These are phyloP conservation scores for Cecidostiba fungosa DNA, from an alignment of 2,888 invertebrate species.

Conservation along the genomic window DNA sequence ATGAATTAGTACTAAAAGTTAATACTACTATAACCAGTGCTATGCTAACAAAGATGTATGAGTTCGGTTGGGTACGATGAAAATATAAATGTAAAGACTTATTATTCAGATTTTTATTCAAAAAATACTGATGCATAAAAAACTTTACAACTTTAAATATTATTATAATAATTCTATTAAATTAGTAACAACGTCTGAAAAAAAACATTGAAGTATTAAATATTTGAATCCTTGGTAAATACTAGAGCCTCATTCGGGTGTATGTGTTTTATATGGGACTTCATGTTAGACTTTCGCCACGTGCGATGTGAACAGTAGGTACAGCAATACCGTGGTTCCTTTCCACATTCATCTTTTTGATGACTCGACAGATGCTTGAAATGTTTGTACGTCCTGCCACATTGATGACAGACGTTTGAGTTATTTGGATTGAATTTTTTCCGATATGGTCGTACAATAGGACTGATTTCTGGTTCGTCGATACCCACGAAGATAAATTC, in stretches of 20 bases:
- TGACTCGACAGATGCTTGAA: constrained; percentile 48
- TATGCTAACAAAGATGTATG: too few species aligned
- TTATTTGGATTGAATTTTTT: neutral
- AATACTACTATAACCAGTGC: neutral
- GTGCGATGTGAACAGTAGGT: constrained; percentile 65
- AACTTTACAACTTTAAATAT: neutral
- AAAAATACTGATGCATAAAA: neutral
- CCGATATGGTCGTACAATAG: neutral
- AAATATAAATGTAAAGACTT: too few species aligned
- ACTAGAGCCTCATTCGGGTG: constrained; percentile 34
- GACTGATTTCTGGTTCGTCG: neutral
- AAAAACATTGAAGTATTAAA: neutral
- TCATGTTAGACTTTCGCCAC: constrained; percentile 32
- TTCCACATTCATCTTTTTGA: constrained; percentile 61
- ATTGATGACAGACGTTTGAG: constrained; percentile 18
- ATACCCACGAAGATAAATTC: neutral
- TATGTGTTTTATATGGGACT: constrained; percentile 30
- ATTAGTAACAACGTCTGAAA: neutral
- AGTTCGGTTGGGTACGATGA: too few species aligned
- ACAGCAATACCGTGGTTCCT: constrained; percentile 69
- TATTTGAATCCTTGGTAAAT: constrained; percentile 4
- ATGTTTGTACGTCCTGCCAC: constrained; percentile 46
- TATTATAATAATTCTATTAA: neutral
- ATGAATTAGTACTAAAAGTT: neutral
- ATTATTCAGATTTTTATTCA: neutral